Base-by-base conservation (phyloP, 2,797 vertebrate genomes). In the Orientallactaga sibirica region DNA sequence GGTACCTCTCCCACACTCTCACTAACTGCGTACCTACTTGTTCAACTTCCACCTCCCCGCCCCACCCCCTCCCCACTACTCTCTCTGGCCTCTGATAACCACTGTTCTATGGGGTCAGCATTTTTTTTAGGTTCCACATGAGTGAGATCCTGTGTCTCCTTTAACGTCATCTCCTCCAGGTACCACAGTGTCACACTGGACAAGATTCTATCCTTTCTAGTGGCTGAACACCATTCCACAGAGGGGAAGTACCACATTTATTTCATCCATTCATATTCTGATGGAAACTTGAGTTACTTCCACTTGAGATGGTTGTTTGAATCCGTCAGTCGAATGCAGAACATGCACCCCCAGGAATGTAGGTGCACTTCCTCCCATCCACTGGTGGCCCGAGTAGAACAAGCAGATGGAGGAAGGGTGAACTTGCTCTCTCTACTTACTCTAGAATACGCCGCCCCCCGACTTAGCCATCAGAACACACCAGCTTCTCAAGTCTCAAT, bases 331-430 rank as follows among this genome's bases (percentile, higher is more conserved):
- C 10, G 70, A 52, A 24, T 33, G 24, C 19, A 86, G 68, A 43
- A 61, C 14, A 37, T 24, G 25, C 7, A 24, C 27, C 22, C 22
- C 71, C 27, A 12, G 9, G 52, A 61, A 37, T 0, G 0, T 37
- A 5, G 10, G 4, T 37, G 12, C 27, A 7, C 18, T 29, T 43
- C 48, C 33, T 61, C 48, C 4, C 33, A 52, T 4, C 62, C 6
- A 0, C 9, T 19, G 10, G 15, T 41, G 88, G 6, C 24, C 24
- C 18, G 16, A 18, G 25, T 7, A 81, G 6, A 80, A 81, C 15
- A 7, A 43, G 78, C 19, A 24, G 18, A 43, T n/a, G 14, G 27
- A 37, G 52, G 52, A 81, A 62, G 70, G 19, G 33, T n/a, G 16
- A 27, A 75, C 37, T 25, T 24, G 10, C 78, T 76, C 0, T 48